Evolutionary conservation across 1,140 invertebrate genomes (phyloP), one percentile per base, ranked within the genome.

Genomic region (Paracyclopina nana): DNA sequence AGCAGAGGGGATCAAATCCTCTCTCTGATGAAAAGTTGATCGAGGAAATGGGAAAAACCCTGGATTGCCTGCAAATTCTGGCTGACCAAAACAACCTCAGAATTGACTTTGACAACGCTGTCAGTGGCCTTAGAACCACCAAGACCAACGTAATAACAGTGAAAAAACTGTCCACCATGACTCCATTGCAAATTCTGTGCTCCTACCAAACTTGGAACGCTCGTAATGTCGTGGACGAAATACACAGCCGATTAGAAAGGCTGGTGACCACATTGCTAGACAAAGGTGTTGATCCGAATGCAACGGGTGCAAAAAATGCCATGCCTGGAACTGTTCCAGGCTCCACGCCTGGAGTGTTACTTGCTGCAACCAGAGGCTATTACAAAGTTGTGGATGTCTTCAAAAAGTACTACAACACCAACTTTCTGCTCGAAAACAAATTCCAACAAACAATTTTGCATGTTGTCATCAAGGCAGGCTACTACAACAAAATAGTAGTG

Each of bases 131-230:
- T n/a, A n/a, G n/a, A n/a, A n/a, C n/a, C n/a, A n/a, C 20, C 2
- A 38, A 38, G 34, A 38, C 34, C 20, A 4, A n/a, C 4, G 34
- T 8, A 8, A n/a, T 38, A n/a, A 38, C 34, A 20, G 20, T 38
- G 34, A 48, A 48, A 29, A 48, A 48, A n/a, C 22, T 48, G 46
- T 14, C 46, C n/a, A 48, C 46, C 26, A 48, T 48, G 46, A 48
- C 46, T 20, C 46, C 46, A 11, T 29, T 48, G 22, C 46, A 48
- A n/a, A 48, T 48, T n/a, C n/a, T 48, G 11, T 48, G 46, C 22
- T 26, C 22, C 16, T 48, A 27, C 29, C 46, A 48, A 38, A 38
- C 34, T 5, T 38, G 34, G 34, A 38, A 38, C 20, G 34, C 34
- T 20, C 14, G 20, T n/a, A n/a, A n/a, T 16, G 20, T 38, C 34